Evolutionary conservation across 1,140 invertebrate genomes (phyloP), one percentile per base, ranked within the genome.

Genomic region (Bombus vancouverensis): DNA sequence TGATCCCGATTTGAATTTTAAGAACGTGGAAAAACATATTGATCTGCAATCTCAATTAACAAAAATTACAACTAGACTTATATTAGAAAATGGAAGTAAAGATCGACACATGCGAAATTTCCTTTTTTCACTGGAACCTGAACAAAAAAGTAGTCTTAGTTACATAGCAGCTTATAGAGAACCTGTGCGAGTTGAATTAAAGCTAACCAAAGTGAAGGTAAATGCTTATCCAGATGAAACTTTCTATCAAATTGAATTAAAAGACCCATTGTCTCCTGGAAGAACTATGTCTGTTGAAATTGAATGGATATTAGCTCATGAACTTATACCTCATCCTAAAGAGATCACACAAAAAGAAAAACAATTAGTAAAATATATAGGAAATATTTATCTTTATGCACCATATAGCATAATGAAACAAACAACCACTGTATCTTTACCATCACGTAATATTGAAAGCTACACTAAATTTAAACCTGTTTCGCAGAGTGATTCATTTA

Each of bases 311-410:
- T 97, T 97, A 42, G 97, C 97, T 0, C 97, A 98, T 92, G 96
- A 96, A 44, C 94, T 99, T 10, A 89, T 95, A 22, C 98, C 99
- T 3, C 98, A 98, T 95, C 99, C 99, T 2, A 96, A 96, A 32
- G 96, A 97, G 91, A 99, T 99, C 82, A 96, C 96, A 1, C 99
- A 99, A 93, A 97, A 98, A 87, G 99, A 99, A 92, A 98, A 98
- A 90, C 99, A 99, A 94, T 95, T 99, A 78, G 98, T 99, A 1
- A 96, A 97, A 87, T 99, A 98, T 92, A 96, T 95, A 80, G 98
- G 98, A 53, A 99, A 98, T 92, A 95, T 98, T 73, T 98, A 98
- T 93, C 96, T 98, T 15, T 99, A 97, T 92, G 97, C 97, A 1
- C 98, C 98, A 2, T 99, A 99, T 93, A 91, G 94, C 76, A 97